Percentiles rank a stretch among this genome's conserved stretches.
Conservation (phyloP, 2,797 vertebrate species). For the Parotocinclus haroldoi region DNA sequence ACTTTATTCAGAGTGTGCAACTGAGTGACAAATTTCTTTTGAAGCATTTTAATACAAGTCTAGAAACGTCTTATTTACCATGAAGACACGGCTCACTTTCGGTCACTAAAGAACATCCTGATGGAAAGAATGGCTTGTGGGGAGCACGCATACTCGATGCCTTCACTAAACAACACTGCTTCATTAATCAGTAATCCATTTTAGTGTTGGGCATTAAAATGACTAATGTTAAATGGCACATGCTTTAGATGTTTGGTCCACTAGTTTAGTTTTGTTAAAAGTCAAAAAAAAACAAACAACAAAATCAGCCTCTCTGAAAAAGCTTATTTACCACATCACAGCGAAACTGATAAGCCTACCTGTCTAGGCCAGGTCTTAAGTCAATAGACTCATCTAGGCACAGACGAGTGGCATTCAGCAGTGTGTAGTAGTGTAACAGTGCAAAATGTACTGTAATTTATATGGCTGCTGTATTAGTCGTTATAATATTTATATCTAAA, state of each 20-base stretch:
- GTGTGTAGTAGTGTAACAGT: slow-evolving; percentile 19
- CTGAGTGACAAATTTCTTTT: slow-evolving; percentile 44
- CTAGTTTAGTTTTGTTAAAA: not conserved
- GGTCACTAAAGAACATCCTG: slow-evolving; percentile 58
- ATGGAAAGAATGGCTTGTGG: slow-evolving; percentile 59
- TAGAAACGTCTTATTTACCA: slow-evolving; percentile 44
- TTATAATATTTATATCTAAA: slow-evolving; percentile 33
- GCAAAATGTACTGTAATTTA: slow-evolving; percentile 42
- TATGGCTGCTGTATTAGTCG: slow-evolving; percentile 26
- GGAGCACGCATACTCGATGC: slow-evolving; percentile 30
- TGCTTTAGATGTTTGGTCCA: slow-evolving; percentile 37
- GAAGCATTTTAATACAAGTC: slow-evolving; percentile 59
- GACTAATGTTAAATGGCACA: slow-evolving; percentile 12
- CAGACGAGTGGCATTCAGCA: slow-evolving; percentile 11
- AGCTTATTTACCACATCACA: not conserved
- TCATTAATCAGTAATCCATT: slow-evolving; percentile 2
- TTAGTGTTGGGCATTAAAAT: slow-evolving; percentile 4
- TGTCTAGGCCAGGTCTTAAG: too few species aligned
- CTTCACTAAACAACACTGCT: slow-evolving; percentile 43
- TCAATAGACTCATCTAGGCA: not conserved
- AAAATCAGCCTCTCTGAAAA: not conserved
- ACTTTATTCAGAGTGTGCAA: slow-evolving; percentile 72
- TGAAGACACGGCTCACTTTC: slow-evolving; percentile 59
- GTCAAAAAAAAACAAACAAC: not conserved
- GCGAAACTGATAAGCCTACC: too few species aligned